These are phyloP conservation scores for Alosa alosa DNA, from an alignment of 2,113 vertebrate genomes.

Conservation along the genomic window DNA sequence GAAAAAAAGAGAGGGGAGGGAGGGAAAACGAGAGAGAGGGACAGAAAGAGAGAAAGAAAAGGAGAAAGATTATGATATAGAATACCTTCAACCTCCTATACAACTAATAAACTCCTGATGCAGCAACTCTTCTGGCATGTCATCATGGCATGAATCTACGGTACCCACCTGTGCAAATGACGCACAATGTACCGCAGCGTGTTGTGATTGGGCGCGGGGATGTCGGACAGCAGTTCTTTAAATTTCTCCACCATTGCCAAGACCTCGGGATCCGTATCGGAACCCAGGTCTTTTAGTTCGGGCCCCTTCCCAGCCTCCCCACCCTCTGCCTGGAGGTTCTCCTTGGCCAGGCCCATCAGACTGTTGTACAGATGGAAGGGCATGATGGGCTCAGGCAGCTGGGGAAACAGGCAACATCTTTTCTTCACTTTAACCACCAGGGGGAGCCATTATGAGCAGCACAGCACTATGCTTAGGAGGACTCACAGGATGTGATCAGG, in stretches of 20 bases:
- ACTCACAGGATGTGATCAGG: no score
- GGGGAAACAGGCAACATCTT: not conserved
- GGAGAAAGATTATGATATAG: not conserved
- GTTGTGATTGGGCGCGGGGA: conserved; percentile 77
- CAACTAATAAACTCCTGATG: no score
- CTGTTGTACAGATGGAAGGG: conserved; percentile 86
- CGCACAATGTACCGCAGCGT: conserved; percentile 82
- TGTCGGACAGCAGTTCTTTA: conserved; percentile 77
- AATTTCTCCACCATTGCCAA: conserved; percentile 75
- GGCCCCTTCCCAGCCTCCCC: conserved; percentile 62
- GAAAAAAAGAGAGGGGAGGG: not conserved
- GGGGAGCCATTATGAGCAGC: not conserved
- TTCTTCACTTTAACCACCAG: not conserved
- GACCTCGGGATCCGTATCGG: conserved; percentile 68
- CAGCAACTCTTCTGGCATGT: not conserved
- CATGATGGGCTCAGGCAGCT: conserved; percentile 94
- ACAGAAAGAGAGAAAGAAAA: not conserved
- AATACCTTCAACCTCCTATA: no score
- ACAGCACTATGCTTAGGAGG: not conserved
- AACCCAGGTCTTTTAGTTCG: conserved; percentile 69
- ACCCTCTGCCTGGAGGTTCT: conserved; percentile 76
- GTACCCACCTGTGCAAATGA: conserved; percentile 83
- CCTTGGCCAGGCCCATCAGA: conserved; percentile 93
- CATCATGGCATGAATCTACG: not conserved
- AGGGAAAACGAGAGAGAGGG: not conserved